Percentiles rank a stretch among this genome's conserved stretches.
These are phyloP conservation scores for Tor tambroides DNA, from an alignment of 2,113 vertebrate genomes.

Conservation along the genomic window DNA sequence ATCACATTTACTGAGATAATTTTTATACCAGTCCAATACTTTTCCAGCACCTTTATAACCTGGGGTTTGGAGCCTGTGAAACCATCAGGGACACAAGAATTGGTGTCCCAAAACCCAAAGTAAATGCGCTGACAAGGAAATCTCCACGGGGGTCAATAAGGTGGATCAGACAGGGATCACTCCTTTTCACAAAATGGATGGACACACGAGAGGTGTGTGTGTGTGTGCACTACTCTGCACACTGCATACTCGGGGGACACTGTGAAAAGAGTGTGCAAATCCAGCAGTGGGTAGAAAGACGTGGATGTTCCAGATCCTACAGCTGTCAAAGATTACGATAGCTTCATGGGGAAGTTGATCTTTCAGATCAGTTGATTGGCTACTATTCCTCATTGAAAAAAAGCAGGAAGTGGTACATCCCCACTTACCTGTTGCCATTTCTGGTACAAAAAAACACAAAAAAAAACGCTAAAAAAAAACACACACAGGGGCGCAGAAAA, in stretches of 20 bases:
- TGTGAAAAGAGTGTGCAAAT: background rate
- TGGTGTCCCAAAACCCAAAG: background rate
- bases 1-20: background rate
- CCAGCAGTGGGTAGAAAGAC: background rate
- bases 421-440: conserved; percentile 3
- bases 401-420: background rate
- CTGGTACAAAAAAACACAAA: background rate
- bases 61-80: background rate
- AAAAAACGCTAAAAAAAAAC: too few relatives aligned
- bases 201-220: background rate
- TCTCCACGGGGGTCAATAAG: background rate
- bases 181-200: background rate
- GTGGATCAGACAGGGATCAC: background rate
- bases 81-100: background rate
- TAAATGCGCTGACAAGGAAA: background rate
- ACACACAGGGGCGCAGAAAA: background rate
- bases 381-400: background rate
- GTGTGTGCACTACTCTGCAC: background rate
- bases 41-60: background rate
- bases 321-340: background rate
- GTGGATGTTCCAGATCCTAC: background rate
- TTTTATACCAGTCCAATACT: background rate
- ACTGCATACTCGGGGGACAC: background rate
- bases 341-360: background rate
- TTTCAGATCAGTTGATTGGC: background rate